Base-by-base conservation (phyloP, 2,797 vertebrate genomes). In the Urocyon cinereoargenteus region DNA sequence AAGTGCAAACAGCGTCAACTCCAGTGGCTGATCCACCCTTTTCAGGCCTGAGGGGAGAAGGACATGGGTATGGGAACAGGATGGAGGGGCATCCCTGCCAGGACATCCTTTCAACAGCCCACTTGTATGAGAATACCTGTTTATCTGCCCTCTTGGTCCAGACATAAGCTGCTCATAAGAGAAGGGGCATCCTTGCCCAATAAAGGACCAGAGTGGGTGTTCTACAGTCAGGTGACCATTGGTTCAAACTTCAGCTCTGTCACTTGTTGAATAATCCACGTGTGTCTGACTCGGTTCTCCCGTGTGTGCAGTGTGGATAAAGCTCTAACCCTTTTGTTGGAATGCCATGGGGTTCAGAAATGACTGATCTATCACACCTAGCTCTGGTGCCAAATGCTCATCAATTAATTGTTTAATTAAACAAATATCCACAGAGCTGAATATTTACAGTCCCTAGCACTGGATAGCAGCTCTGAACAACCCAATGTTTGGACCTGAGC, bases 1-100 rank as follows among this genome's bases (percentile, higher is more conserved):
- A 28, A 10, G 62, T 96, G 73, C 98, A 98, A 55, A 97, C 7
- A 1, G 90, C 34, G 13, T 98, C 97, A 36, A 96, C 94, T 75
- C 11, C 89, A 12, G 95, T 97, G 55, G 94, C 92, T 84, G 45
- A 12, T 18, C 36, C 70, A 73, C 73, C 0, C n/a, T 93, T 36
- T 0, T 95, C 87, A 79, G 72, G 93, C 12, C 95, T 99, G n/a
- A 15, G 11, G 5, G 53, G 28, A 75, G 45, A 18, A 73, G 61
- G 53, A 79, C 45, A 83, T 11, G 26, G 26, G 7, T 2, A 53
- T 2, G 31, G 72, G 19, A 16, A 88, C 18, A 72, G 36, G 40
- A 22, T 14, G 8, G 31, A n/a, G 19, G 14, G 6, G 18, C 28
- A 64, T 13, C 70, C 22, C 0, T 34, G 40, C 14, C 5, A 22